phyloP scores from a whole-genome alignment of 37 sponge, comb jelly and placozoan genomes.

The Geodia barretti region DNA sequence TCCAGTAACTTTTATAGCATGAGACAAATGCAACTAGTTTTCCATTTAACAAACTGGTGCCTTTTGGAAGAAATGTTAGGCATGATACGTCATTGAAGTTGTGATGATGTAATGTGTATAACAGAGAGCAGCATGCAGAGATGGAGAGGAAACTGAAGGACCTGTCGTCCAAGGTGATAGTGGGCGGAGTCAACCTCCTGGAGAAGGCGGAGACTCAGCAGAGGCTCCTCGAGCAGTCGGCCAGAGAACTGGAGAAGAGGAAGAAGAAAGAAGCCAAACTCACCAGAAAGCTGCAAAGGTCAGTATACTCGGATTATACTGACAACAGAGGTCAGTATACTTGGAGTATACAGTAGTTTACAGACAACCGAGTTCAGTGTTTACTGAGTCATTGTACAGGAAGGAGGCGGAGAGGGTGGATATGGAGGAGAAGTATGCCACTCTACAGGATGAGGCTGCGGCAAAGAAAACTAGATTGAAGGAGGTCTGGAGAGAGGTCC shows the following conservation, averaged over 20 bases:
- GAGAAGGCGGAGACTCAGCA: slow-evolving; percentile 98
- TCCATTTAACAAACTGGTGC: no score
- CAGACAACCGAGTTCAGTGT: neutral
- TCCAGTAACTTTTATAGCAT: no score
- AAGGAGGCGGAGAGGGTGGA: slow-evolving; percentile 81
- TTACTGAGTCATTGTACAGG: neutral
- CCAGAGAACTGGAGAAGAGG: slow-evolving; percentile 76
- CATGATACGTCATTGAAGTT: no score
- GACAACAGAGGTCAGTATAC: slow-evolving; percentile 31
- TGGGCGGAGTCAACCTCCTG: slow-evolving; percentile 96
- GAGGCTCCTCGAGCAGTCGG: slow-evolving; percentile 87
- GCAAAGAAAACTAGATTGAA: slow-evolving; percentile 85
- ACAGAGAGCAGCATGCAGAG: slow-evolving; percentile 74
- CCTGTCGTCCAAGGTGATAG: slow-evolving; percentile 90
- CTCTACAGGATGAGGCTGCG: slow-evolving; percentile 93
- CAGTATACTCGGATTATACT: slow-evolving; percentile 9
- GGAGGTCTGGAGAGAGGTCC: slow-evolving; percentile 89
- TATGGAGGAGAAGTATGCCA: slow-evolving; percentile 91
- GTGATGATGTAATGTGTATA: no score
- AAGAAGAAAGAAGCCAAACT: slow-evolving; percentile 73
- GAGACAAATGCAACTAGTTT: neutral
- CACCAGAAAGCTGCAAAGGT: slow-evolving; percentile 69
- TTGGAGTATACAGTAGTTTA: neutral
- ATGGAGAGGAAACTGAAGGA: slow-evolving; percentile 77
- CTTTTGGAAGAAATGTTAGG: no score